These are phyloP conservation scores for Capromys pilorides DNA, from an alignment of 2,797 vertebrate genomes.

Conservation along the genomic window DNA sequence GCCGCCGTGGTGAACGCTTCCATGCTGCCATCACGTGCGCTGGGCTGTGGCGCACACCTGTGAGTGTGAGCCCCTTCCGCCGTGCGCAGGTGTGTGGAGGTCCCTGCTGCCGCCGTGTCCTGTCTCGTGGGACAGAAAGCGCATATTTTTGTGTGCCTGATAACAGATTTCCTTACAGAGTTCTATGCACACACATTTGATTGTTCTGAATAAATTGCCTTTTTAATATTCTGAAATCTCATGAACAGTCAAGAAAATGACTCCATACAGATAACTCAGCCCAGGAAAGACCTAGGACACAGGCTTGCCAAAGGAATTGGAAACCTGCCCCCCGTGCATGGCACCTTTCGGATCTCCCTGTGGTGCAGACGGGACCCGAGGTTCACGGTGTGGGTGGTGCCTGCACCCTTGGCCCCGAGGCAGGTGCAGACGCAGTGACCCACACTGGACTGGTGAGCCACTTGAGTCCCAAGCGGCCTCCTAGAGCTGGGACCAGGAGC, in stretches of 20 bases:
- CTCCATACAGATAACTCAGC: constrained; percentile 5
- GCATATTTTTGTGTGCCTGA: constrained; percentile 32
- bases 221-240: constrained; percentile 34
- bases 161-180: constrained; percentile 39
- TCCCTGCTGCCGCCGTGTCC: not conserved
- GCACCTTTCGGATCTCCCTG: not conserved
- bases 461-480: not conserved
- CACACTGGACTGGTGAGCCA: rapidly evolving
- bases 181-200: constrained; percentile 25
- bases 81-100: not conserved
- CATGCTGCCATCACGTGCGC: too few relatives aligned
- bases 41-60: not conserved
- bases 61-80: not conserved
- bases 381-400: not conserved
- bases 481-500: not conserved
- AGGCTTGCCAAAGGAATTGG: constrained; percentile 45
- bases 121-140: not conserved
- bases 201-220: constrained; percentile 58
- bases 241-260: constrained; percentile 36
- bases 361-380: not conserved
- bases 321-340: not conserved
- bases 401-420: not conserved
- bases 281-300: not conserved
- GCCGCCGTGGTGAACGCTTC: constrained; percentile 81
- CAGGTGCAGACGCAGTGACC: not conserved